Base-by-base conservation (phyloP, 2,888 invertebrate genomes). In the Conus canariensis region DNA sequence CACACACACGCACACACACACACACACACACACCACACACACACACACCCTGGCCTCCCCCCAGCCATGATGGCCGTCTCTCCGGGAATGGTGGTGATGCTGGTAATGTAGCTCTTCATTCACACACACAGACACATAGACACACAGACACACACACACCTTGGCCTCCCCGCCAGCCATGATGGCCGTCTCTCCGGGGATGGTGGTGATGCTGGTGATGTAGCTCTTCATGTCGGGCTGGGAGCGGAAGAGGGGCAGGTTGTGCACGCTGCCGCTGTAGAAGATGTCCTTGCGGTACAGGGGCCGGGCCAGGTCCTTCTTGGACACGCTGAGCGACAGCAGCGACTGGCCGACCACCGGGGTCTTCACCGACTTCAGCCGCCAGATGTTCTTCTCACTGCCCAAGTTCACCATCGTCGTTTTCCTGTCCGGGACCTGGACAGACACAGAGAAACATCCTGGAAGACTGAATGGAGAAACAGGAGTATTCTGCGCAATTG, bases 211-310 rank as follows among this genome's bases (percentile, higher is more conserved):
- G 90, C 99, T 99, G 95, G 98, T 98, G 90, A 99, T 97, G 96
- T 99, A 99, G 93, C 98, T 98, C 90, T 98, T 98, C 90, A 99
- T 97, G 3, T 98, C 98, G 95, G 98, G 98, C 96, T 99, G 98
- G 91, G 98, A 98, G 96, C 98, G 98, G 97, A 98, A 99, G 96
- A 95, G 94, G 3, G 95, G 98, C 94, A 99, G 97, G 97, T 99
- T 98, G 91, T 98, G 97, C 58, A 99, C 98, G 86, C 99, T 99
- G 64, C 99, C 99, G 5, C 99, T 98, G 97, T 99, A 99, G 97
- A 99, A 99, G 95, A 99, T 99, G 96, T 99, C 99, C 95, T 99
- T 99, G 89, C 99, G 97, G 12, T 99, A 99, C 97, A 99, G 97
- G 6, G 99, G 99, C 30, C 99, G 97, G 25, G 95, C 93, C 90